These are phyloP conservation scores for Sclerurus mexicanus DNA, from an alignment of 2,113 vertebrate species.

Conservation along the genomic window DNA sequence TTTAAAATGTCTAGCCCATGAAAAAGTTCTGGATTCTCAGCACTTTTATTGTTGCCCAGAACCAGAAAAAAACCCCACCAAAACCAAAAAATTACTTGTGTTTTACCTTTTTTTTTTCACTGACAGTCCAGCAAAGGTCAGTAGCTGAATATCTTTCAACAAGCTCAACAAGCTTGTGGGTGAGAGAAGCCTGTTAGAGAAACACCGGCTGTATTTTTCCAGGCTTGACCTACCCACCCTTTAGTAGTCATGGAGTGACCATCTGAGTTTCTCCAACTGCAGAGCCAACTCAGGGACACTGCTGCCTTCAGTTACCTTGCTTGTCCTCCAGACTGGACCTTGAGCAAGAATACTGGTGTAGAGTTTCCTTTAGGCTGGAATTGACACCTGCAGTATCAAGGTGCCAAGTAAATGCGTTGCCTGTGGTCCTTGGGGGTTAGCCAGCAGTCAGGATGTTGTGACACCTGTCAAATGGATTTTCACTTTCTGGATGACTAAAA, in stretches of 20 bases:
- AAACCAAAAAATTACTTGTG: neutral
- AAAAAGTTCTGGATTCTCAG: neutral
- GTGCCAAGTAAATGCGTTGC: neutral
- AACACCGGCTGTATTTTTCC: neutral
- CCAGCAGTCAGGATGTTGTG: conserved; percentile 59
- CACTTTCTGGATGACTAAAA: conserved; percentile 50
- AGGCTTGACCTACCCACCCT: neutral
- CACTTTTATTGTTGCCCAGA: neutral
- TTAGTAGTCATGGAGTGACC: neutral
- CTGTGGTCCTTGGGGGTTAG: neutral
- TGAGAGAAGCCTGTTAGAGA: neutral
- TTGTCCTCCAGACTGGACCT: neutral
- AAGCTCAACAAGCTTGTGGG: neutral
- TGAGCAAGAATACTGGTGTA: neutral
- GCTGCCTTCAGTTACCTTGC: neutral
- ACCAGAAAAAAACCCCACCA: neutral
- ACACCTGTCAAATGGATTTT: conserved; percentile 63
- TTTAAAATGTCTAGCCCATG: neutral
- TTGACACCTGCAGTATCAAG: conserved; percentile 7
- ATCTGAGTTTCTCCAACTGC: neutral
- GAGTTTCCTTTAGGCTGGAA: conserved; percentile 12
- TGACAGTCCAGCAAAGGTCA: neutral
- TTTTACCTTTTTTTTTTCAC: neutral
- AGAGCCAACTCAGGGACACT: neutral
- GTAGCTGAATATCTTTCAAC: neutral